phyloP scores from a whole-genome alignment of 1,140 invertebrate species.

The Neodiprion virginianus region DNA sequence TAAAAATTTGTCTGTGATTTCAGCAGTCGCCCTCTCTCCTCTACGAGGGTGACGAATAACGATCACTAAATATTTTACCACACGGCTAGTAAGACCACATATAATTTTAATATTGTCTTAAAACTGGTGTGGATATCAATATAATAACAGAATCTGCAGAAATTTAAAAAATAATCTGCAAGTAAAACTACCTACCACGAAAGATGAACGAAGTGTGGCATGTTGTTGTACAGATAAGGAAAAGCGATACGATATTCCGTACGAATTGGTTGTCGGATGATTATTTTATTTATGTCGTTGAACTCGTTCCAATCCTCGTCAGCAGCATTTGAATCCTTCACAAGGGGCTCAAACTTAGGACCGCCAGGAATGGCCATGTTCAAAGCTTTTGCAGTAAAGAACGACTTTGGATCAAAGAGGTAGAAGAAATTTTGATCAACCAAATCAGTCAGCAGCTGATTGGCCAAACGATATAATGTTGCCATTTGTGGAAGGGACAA shows the following conservation, averaged over 20 bases:
- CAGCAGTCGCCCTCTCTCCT: slow-evolving; percentile 58
- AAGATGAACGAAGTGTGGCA: slow-evolving; percentile 94
- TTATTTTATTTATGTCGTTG: slow-evolving; percentile 99
- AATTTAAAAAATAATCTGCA: not conserved
- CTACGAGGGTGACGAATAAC: slow-evolving; percentile 59
- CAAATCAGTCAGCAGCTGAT: slow-evolving; percentile 97
- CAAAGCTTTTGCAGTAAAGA: slow-evolving; percentile 99
- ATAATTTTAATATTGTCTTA: slow-evolving; percentile 41
- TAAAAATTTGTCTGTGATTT: slow-evolving; percentile 47
- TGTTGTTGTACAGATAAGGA: slow-evolving; percentile 98
- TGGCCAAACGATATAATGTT: slow-evolving; percentile 95
- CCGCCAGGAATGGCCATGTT: slow-evolving; percentile 99
- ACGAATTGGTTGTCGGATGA: slow-evolving; percentile 96
- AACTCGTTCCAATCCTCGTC: slow-evolving; percentile 99
- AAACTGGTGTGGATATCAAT: slow-evolving; percentile 54
- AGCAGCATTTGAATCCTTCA: slow-evolving; percentile 95
- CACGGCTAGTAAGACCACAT: slow-evolving; percentile 58
- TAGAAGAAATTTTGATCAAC: slow-evolving; percentile 99
- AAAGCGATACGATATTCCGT: slow-evolving; percentile 99
- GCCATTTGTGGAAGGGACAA: slow-evolving; percentile 96
- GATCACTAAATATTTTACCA: slow-evolving; percentile 60
- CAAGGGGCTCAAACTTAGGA: slow-evolving; percentile 98
- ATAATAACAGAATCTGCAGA: slow-evolving; percentile 19
- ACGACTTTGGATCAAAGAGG: slow-evolving; percentile 98
- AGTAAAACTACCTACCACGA: slow-evolving; percentile 78